These are phyloP conservation scores for Oncorhynchus masou DNA, from an alignment of 2,113 vertebrate genomes.

Conservation along the genomic window DNA sequence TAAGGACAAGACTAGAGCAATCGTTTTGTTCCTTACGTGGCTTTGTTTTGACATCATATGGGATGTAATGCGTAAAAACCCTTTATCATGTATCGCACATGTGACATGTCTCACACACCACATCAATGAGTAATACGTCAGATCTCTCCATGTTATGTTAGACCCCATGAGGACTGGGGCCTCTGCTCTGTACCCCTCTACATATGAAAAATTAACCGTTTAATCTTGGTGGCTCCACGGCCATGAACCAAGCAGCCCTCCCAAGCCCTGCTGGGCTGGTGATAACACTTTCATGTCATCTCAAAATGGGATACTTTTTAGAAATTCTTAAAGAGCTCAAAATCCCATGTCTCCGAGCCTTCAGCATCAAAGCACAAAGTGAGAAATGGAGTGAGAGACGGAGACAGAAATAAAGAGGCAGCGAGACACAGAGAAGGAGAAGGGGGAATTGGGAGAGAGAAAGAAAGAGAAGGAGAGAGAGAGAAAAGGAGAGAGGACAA, in stretches of 20 bases:
- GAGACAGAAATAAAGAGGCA: not conserved
- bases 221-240: slow-evolving; percentile 2
- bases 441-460: not conserved
- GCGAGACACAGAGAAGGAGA: slow-evolving; percentile 34
- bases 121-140: slow-evolving; percentile 15
- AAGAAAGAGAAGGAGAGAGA: not conserved
- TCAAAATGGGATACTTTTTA: slow-evolving; percentile 32
- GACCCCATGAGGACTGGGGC: not conserved
- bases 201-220: slow-evolving; percentile 31
- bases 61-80: not conserved
- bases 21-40: not conserved
- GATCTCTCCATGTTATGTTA: slow-evolving; percentile 3
- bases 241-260: slow-evolving; percentile 7
- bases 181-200: not conserved
- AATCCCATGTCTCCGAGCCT: slow-evolving; percentile 27
- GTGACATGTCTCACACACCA: not conserved
- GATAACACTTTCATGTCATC: slow-evolving; percentile 35
- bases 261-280: slow-evolving; percentile 10
- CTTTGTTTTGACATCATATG: not conserved
- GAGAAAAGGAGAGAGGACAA: not conserved
- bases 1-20: not conserved
- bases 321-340: slow-evolving; percentile 52
- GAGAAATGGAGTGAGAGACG: slow-evolving; percentile 3
- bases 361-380: slow-evolving; percentile 43
- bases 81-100: not conserved